Evolutionary conservation across 2,113 vertebrate species (phyloP).

Genomic region (Potamarius usumacintae): DNA sequence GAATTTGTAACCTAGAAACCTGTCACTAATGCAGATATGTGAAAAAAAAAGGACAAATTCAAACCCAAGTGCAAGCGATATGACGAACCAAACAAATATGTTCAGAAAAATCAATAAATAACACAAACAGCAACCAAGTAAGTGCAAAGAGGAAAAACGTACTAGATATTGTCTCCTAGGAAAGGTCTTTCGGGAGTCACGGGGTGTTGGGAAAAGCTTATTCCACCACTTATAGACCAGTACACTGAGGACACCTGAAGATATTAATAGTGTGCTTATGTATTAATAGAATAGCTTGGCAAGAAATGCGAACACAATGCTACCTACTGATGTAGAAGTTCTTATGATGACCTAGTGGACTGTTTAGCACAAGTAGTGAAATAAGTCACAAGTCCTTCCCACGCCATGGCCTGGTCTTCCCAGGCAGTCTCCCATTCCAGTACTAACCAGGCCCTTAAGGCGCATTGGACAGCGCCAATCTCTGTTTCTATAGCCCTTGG

Average conservation of each 20-base stretch:
- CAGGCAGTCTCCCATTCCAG: too few species aligned
- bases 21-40: neutral
- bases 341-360: neutral
- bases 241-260: neutral
- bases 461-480: too few species aligned
- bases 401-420: too few species aligned
- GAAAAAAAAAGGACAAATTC: neutral
- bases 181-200: neutral
- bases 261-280: neutral
- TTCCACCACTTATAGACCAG: neutral
- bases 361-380: neutral
- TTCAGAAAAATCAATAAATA: neutral
- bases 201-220: neutral
- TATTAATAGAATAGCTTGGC: neutral
- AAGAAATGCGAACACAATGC: neutral
- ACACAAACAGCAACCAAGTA: neutral
- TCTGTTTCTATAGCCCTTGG: too few species aligned
- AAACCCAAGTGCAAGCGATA: neutral
- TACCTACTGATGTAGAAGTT: neutral
- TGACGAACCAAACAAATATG: neutral
- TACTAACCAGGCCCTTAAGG: too few species aligned
- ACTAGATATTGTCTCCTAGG: neutral
- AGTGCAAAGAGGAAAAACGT: neutral
- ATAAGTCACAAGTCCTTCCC: neutral
- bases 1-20: neutral